Evolutionary conservation across 2,888 invertebrate genomes (phyloP), one percentile per base, ranked within the genome.

Genomic region (Lasioglossum calceatum): DNA sequence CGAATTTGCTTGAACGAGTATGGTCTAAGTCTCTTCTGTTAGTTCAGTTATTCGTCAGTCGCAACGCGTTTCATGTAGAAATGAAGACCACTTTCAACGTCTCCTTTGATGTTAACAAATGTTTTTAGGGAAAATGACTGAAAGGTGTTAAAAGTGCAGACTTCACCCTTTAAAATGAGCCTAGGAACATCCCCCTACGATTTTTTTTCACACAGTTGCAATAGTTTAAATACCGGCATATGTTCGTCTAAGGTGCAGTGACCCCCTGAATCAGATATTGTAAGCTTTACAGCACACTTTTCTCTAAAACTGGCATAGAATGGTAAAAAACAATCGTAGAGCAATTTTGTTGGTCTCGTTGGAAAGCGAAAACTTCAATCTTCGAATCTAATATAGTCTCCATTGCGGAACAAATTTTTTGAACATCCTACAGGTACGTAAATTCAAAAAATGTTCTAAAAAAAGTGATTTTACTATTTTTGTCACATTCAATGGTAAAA

Each of bases 141-240:
- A 1, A 7, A 8, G 27, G 0, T 1, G 2, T 0, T 0, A 0
- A 27, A 27, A 61, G 27, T 1, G 2, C 0, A 61, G 12, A 2
- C 1, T 27, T 61, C 4, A 4, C n/a, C 8, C 61, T 61, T 61
- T 61, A 12, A 61, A 61, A 61, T 14, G 4, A 61, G 14, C 4
- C 4, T 0, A 12, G 27, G 1, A 14, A 4, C 14, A 27, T 61
- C 1, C 0, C 8, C 0, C 27, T 61, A 1, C 8, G 27, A 61
- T 61, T 61, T 14, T 61, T 27, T 61, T 16, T n/a, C 61, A 0
- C 4, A 4, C 1, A 12, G 61, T 27, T n/a, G 14, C 14, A 61
- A 0, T 61, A n/a, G 4, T 27, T 61, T 61, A 4, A 27, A 61
- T 10, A 14, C 27, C 12, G n/a, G 4, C 12, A 10, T 7, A 50